These are phyloP conservation scores for Portunus trituberculatus DNA, from an alignment of 1,140 invertebrate species.

Conservation along the genomic window DNA sequence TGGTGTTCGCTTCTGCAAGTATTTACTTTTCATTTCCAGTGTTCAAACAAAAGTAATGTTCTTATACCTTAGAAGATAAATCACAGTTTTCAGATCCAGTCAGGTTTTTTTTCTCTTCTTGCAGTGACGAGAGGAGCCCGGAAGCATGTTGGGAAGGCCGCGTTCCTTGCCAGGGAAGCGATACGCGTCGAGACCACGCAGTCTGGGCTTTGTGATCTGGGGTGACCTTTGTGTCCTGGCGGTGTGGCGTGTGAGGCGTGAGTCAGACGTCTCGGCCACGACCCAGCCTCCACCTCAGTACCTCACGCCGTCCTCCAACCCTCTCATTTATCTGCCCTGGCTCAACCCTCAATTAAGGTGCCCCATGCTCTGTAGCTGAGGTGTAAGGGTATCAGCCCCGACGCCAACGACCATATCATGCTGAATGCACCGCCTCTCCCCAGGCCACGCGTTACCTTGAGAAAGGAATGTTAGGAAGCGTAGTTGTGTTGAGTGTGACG, in stretches of 20 bases:
- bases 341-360: slow-evolving; percentile 1
- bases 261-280: slow-evolving; percentile 14
- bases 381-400: neutral
- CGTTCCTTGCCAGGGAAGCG: neutral
- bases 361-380: neutral
- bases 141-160: neutral
- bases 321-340: neutral
- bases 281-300: neutral
- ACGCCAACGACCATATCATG: neutral
- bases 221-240: neutral
- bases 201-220: neutral
- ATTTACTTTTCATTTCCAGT: neutral
- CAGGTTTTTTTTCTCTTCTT: neutral
- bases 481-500: neutral
- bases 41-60: neutral
- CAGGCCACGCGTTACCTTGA: neutral
- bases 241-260: neutral
- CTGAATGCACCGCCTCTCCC: too few relatives aligned
- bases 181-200: neutral
- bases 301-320: neutral
- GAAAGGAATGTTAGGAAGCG: neutral
- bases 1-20: neutral
- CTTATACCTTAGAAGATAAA: neutral
- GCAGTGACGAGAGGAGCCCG: neutral
- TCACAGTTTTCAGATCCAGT: neutral